Conservation (phyloP, 2,888 invertebrate genomes). For the Protodeltote pygarga region DNA sequence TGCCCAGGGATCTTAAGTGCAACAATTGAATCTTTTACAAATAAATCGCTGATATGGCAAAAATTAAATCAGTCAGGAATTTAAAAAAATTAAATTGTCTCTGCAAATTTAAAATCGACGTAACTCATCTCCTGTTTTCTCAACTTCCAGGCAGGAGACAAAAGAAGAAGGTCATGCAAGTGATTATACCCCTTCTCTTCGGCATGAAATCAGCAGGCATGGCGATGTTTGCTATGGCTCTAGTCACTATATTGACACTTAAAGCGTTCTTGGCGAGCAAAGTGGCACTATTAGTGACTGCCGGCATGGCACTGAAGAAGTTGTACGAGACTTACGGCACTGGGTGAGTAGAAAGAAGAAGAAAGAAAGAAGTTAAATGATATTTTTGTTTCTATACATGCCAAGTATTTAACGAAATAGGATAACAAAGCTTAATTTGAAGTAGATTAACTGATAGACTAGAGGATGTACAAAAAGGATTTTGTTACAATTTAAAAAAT, state of each 20-base stretch:
- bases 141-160: slow-evolving; percentile 69
- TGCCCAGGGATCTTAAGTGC: no score
- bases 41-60: no score
- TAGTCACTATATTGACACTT: slow-evolving; percentile 88
- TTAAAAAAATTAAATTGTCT: no score
- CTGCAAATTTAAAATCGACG: background rate
- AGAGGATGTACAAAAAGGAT: no score
- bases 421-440: no score
- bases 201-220: slow-evolving; percentile 90
- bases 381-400: no score
- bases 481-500: no score
- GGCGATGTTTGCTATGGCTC: slow-evolving; percentile 87
- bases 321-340: slow-evolving; percentile 86
- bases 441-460: no score
- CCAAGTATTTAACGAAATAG: no score
- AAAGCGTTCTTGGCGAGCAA: slow-evolving; percentile 91
- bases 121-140: background rate
- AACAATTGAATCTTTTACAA: no score
- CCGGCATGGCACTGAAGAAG: slow-evolving; percentile 87
- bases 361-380: no score
- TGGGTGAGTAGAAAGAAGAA: slow-evolving; percentile 79
- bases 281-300: slow-evolving; percentile 88
- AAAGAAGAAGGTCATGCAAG: slow-evolving; percentile 88
- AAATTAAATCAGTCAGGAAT: no score
- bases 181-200: slow-evolving; percentile 89